These are phyloP conservation scores for Ormyrus nitidulus DNA, from an alignment of 2,888 invertebrate genomes.

Conservation along the genomic window DNA sequence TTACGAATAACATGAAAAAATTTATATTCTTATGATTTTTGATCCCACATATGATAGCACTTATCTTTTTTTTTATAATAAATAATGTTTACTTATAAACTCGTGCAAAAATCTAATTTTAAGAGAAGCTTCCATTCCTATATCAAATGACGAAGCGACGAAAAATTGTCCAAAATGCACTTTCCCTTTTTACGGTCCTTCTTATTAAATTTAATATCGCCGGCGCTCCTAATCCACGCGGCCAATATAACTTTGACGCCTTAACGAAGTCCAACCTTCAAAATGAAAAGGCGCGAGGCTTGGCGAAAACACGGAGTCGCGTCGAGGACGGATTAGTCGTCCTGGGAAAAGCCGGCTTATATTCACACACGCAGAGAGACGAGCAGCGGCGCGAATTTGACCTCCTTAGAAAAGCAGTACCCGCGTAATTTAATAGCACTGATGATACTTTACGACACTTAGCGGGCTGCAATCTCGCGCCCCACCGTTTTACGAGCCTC, in stretches of 20 bases:
- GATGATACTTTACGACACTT: constrained; percentile 66
- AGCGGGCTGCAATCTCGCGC: constrained; percentile 59
- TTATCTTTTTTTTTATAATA: no score
- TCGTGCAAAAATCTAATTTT: no score
- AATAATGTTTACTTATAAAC: no score
- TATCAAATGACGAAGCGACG: no score
- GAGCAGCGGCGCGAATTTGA: not conserved
- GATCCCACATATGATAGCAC: no score
- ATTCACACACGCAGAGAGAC: not conserved
- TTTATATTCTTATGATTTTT: no score
- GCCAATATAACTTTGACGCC: constrained; percentile 33
- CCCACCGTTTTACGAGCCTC: constrained; percentile 61
- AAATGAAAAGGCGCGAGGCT: constrained; percentile 46
- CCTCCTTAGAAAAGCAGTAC: constrained; percentile 30
- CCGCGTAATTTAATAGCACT: constrained; percentile 63
- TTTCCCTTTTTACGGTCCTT: not conserved
- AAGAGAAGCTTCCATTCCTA: no score
- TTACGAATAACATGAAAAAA: no score
- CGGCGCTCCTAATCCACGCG: constrained; percentile 18
- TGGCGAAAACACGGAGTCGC: not conserved
- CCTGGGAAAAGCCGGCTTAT: not conserved
- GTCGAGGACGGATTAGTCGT: constrained; percentile 23
- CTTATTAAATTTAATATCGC: constrained; percentile 41
- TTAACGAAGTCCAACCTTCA: constrained; percentile 33
- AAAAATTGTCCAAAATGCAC: no score